phyloP scores from a whole-genome alignment of 2,797 vertebrate genomes.

The Holocentrus rufus region DNA sequence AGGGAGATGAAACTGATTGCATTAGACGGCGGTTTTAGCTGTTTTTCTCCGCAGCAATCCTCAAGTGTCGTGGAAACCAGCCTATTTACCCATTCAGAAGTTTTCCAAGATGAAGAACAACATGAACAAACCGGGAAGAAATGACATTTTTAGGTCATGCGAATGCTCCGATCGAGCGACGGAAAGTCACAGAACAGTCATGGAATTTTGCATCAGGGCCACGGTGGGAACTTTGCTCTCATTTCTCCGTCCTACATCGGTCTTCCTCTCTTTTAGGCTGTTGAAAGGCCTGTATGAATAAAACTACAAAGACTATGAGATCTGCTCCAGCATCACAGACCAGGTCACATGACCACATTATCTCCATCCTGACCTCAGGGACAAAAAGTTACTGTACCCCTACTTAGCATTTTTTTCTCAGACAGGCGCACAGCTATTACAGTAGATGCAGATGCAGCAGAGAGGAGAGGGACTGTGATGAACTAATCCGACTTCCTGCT shows the following conservation, averaged over 20 bases:
- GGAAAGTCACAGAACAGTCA: neutral
- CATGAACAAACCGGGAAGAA: neutral
- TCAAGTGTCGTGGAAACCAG: neutral
- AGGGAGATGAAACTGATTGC: too few species aligned
- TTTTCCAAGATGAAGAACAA: neutral
- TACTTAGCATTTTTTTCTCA: too few species aligned
- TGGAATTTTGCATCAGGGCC: too few species aligned
- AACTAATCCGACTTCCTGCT: neutral
- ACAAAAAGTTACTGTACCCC: neutral
- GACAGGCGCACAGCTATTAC: neutral
- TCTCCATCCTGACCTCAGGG: too few species aligned
- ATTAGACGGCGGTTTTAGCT: neutral
- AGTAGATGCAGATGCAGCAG: neutral
- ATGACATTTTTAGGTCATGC: neutral
- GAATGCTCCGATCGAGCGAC: neutral
- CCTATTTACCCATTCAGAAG: conserved; percentile 2
- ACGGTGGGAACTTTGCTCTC: too few species aligned
- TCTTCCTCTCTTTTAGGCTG: too few species aligned
- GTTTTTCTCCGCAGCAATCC: neutral
- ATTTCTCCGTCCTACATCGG: too few species aligned
- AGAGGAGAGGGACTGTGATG: conserved; percentile 3
- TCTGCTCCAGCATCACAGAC: too few species aligned
- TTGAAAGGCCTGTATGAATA: too few species aligned
- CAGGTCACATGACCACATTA: too few species aligned
- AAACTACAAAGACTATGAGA: too few species aligned